phyloP scores from a whole-genome alignment of 2,797 vertebrate species.

The Mormyrus hasselquistii region DNA sequence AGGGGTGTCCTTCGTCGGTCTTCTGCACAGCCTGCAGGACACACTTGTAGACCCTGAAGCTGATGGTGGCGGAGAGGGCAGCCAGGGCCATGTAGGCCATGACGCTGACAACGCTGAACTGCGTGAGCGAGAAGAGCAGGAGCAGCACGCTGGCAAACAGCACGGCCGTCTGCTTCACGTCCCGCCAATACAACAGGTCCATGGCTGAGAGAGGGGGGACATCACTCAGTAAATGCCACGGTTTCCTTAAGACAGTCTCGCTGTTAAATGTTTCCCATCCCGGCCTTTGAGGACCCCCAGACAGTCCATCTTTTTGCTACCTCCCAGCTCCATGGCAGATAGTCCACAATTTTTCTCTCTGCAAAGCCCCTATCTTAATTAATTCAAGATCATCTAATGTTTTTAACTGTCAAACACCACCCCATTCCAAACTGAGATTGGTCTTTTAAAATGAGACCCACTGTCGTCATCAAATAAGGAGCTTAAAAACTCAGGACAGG shows the following conservation, averaged over 20 bases:
- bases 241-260: background rate
- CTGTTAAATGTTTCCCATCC: background rate
- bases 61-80: conserved; percentile 92
- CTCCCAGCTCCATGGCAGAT: background rate
- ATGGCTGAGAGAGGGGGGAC: conserved; percentile 65
- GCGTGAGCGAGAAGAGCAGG: conserved; percentile 96
- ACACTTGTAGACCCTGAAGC: conserved; percentile 98
- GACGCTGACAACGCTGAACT: conserved; percentile 97
- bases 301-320: background rate
- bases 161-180: conserved; percentile 89
- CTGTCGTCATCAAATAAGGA: background rate
- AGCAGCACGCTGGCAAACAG: conserved; percentile 88
- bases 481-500: background rate
- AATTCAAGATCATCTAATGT: background rate
- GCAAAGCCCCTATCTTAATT: background rate
- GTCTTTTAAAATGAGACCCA: background rate
- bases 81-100: conserved; percentile 92
- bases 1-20: conserved; percentile 94
- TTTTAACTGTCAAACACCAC: background rate
- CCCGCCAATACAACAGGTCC: conserved; percentile 95
- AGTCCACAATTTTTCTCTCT: background rate
- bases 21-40: conserved; percentile 98
- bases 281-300: background rate
- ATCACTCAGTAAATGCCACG: background rate
- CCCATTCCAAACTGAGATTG: background rate